Percentiles rank a stretch among this genome's conserved stretches.
phyloP scores from a whole-genome alignment of 2,888 invertebrate species.

The Aproaerema taeniolella region DNA sequence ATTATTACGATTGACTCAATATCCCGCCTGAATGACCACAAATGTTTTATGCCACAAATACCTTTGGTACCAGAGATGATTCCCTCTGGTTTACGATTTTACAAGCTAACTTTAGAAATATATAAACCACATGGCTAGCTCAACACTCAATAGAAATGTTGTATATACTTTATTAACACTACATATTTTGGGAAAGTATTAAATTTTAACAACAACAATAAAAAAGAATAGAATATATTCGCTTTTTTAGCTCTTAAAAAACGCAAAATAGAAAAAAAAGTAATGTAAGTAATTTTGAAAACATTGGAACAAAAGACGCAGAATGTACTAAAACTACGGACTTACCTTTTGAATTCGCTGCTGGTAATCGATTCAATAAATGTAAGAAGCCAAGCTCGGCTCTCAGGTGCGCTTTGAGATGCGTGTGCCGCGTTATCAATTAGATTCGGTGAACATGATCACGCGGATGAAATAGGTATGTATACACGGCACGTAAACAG shows the following conservation, averaged over 20 bases:
- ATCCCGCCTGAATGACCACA: too few species aligned
- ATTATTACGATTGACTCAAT: too few species aligned
- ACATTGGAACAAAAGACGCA: not conserved
- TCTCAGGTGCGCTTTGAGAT: slow-evolving; percentile 40
- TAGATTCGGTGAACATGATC: slow-evolving; percentile 59
- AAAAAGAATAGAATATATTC: not conserved
- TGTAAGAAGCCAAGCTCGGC: slow-evolving; percentile 26
- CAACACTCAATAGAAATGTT: slow-evolving; percentile 65
- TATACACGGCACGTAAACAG: slow-evolving; percentile 63
- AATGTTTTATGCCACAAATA: slow-evolving; percentile 49
- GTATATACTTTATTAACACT: slow-evolving; percentile 29
- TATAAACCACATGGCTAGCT: slow-evolving; percentile 74
- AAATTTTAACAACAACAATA: too few species aligned
- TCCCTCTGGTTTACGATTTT: slow-evolving; percentile 71
- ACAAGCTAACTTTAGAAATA: slow-evolving; percentile 76
- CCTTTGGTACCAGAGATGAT: slow-evolving; percentile 49
- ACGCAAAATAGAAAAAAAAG: too few species aligned
- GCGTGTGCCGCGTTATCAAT: slow-evolving; percentile 58
- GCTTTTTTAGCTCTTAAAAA: not conserved
- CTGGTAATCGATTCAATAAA: slow-evolving; percentile 38
- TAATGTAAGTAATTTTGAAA: not conserved
- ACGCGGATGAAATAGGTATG: slow-evolving; percentile 56
- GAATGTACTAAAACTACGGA: slow-evolving; percentile 7
- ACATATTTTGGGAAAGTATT: slow-evolving; percentile 1
- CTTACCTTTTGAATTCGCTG: slow-evolving; percentile 33